These are phyloP conservation scores for Sebastiscus tertius DNA, from an alignment of 2,797 vertebrate genomes.

Conservation along the genomic window DNA sequence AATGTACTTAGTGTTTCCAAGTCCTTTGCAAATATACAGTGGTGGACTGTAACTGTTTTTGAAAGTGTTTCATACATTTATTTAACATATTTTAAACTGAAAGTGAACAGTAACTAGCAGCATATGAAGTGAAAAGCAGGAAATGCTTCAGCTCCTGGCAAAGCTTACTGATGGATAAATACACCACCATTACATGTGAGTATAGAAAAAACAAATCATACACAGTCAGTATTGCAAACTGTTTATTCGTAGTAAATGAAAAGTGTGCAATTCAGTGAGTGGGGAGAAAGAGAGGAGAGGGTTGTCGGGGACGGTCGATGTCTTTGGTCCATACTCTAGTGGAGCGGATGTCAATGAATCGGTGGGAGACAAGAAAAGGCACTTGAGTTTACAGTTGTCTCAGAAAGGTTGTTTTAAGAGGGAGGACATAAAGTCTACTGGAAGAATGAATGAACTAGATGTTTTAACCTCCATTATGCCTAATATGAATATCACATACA, in stretches of 20 bases:
- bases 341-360: constrained; percentile 53
- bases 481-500: constrained; percentile 82
- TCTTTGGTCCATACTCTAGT: constrained; percentile 86
- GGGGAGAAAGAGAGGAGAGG: constrained; percentile 47
- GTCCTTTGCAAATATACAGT: accelerated
- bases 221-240: constrained; percentile 79
- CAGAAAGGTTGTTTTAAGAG: constrained; percentile 67
- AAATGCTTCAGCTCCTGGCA: background rate
- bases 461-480: constrained; percentile 64
- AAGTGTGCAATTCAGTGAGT: constrained; percentile 83
- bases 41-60: too few species aligned
- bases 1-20: background rate
- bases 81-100: background rate
- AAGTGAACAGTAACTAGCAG: background rate
- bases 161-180: background rate
- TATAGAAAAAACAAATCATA: background rate
- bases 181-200: background rate
- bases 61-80: background rate
- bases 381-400: constrained; percentile 88
- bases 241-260: constrained; percentile 86
- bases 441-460: constrained; percentile 69
- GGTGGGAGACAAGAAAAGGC: constrained; percentile 81
- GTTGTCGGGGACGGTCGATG: constrained; percentile 62
- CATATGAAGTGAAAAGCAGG: background rate
- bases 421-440: constrained; percentile 62